Conservation (phyloP, 2,797 vertebrate species). For the Liasis olivaceus region DNA sequence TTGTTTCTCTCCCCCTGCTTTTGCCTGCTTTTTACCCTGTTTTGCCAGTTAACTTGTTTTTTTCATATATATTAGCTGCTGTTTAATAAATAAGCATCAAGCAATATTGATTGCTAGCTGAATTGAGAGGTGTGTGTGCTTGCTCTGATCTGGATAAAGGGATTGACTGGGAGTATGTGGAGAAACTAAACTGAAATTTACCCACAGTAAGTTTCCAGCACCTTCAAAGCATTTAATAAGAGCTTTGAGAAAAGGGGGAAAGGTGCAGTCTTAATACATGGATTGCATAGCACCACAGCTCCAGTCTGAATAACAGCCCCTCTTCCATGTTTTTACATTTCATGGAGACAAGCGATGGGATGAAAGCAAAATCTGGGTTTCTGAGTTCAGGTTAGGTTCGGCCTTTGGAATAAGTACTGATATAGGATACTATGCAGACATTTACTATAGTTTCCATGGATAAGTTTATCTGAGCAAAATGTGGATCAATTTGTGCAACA, state of each 20-base stretch:
- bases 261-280: not conserved
- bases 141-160: not conserved
- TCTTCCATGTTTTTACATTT: not conserved
- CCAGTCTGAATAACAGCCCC: not conserved
- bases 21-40: not conserved
- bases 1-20: not conserved
- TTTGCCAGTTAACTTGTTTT: not conserved
- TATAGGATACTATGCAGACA: not conserved
- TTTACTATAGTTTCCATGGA: not conserved
- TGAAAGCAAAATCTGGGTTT: not conserved
- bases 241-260: not conserved
- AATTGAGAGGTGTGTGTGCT: not conserved
- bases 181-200: not conserved
- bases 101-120: not conserved
- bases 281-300: not conserved
- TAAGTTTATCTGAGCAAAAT: not conserved
- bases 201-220: not conserved
- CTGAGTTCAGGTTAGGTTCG: not conserved
- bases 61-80: not conserved
- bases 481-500: not conserved
- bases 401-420: not conserved
- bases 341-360: not conserved
- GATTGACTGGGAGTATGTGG: not conserved
- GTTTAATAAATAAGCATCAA: not conserved
- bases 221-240: not conserved